phyloP scores from a whole-genome alignment of 2,113 vertebrate species.

The Gallinago media region DNA sequence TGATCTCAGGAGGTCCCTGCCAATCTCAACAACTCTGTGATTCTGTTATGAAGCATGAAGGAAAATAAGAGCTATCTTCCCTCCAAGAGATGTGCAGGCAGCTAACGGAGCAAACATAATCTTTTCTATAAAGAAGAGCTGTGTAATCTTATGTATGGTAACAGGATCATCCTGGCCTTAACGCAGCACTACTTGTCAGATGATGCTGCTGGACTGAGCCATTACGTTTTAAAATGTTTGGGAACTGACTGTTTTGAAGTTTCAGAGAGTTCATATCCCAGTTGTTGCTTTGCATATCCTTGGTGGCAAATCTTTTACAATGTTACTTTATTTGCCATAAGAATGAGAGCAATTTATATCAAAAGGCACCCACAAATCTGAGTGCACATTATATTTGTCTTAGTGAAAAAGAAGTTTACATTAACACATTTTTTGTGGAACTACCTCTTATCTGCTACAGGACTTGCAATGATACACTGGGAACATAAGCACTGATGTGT shows the following conservation, averaged over 20 bases:
- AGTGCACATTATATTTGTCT: not conserved
- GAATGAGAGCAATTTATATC: not conserved
- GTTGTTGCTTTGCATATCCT: not conserved
- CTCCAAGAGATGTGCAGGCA: not conserved
- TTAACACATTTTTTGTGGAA: not conserved
- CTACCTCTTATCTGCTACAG: not conserved
- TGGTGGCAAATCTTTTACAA: not conserved
- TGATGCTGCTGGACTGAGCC: not conserved
- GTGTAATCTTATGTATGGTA: not conserved
- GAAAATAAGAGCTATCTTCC: not conserved
- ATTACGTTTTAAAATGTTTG: not conserved
- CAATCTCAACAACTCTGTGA: not conserved
- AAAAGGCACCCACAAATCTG: not conserved
- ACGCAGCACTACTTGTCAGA: not conserved
- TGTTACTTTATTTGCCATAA: not conserved
- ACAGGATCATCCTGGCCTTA: not conserved
- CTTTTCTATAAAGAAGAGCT: not conserved
- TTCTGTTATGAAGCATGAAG: not conserved
- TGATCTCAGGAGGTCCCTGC: not conserved
- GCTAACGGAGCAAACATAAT: not conserved
- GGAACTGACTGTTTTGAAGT: not conserved
- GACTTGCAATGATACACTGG: not conserved
- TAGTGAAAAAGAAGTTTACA: not conserved
- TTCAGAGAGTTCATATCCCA: not conserved
- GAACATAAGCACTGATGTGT: not conserved